Percentiles rank a stretch among this genome's conserved stretches.
These are phyloP conservation scores for Epistrophella euchroma DNA, from an alignment of 2,888 invertebrate genomes.

Conservation along the genomic window DNA sequence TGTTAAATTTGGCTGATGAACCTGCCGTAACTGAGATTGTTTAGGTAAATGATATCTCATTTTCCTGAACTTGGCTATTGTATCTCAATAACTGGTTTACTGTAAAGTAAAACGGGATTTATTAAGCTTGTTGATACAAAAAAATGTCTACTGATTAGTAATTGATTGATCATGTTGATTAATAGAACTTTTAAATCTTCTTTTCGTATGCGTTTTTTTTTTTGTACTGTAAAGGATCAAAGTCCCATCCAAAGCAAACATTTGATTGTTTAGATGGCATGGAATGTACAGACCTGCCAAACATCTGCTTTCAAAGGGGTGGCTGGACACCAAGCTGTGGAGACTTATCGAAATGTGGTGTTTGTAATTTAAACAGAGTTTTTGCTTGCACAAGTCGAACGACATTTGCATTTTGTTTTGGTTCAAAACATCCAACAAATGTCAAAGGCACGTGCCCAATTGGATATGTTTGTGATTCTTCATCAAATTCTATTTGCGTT, in stretches of 20 bases:
- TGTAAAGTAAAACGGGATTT: too few relatives aligned
- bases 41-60: too few relatives aligned
- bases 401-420: constrained; percentile 81
- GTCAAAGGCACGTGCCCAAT: constrained; percentile 79
- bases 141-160: too few relatives aligned
- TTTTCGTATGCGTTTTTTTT: too few relatives aligned
- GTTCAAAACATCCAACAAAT: constrained; percentile 77
- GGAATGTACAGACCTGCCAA: constrained; percentile 79
- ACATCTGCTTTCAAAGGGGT: constrained; percentile 81
- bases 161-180: too few relatives aligned
- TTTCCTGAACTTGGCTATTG: too few relatives aligned
- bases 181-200: too few relatives aligned
- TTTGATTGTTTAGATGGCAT: constrained; percentile 80
- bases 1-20: too few relatives aligned
- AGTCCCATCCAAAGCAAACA: constrained; percentile 77
- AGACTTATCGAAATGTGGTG: constrained; percentile 80
- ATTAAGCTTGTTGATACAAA: too few relatives aligned
- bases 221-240: constrained; percentile 52
- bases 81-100: too few relatives aligned
- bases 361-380: constrained; percentile 78
- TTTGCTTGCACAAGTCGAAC: constrained; percentile 80
- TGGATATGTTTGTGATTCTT: constrained; percentile 79
- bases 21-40: too few relatives aligned
- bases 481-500: constrained; percentile 78
- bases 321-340: constrained; percentile 79